These are phyloP conservation scores for Tachystola acroxantha DNA, from an alignment of 2,888 invertebrate genomes.

Conservation along the genomic window DNA sequence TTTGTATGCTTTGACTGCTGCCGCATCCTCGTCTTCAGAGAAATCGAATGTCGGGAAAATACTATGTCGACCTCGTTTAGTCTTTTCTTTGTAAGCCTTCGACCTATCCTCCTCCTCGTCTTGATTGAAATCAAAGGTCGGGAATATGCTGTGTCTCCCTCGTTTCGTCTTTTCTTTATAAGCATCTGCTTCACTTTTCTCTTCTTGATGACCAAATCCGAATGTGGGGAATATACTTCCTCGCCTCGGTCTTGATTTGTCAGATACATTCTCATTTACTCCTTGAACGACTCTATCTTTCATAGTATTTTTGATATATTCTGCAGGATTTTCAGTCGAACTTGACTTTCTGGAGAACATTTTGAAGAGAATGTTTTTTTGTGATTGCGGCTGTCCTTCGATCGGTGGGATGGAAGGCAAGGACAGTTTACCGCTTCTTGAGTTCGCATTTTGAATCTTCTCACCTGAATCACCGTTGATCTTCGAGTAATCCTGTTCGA, in stretches of 20 bases:
- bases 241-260: constrained; percentile 40
- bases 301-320: constrained; percentile 53
- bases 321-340: constrained; percentile 50
- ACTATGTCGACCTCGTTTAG: constrained; percentile 53
- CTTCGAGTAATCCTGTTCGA: constrained; percentile 81
- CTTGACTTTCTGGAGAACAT: constrained; percentile 51
- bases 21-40: constrained; percentile 59
- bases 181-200: constrained; percentile 43
- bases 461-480: constrained; percentile 81
- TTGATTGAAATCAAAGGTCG: constrained; percentile 38
- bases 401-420: constrained; percentile 38
- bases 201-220: constrained; percentile 38
- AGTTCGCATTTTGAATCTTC: constrained; percentile 74
- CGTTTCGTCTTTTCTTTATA: constrained; percentile 30
- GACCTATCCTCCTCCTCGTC: constrained; percentile 32
- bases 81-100: constrained; percentile 51
- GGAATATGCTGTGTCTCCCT: constrained; percentile 36
- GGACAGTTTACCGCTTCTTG: constrained; percentile 62
- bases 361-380: constrained; percentile 49
- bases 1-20: constrained; percentile 40
- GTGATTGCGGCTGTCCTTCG: constrained; percentile 25
- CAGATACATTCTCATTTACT: constrained; percentile 35
- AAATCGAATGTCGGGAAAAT: constrained; percentile 65
- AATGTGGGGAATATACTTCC: constrained; percentile 60
- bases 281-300: constrained; percentile 50